Conservation (phyloP, 2,888 invertebrate genomes). For the Nemurella pictetii region DNA sequence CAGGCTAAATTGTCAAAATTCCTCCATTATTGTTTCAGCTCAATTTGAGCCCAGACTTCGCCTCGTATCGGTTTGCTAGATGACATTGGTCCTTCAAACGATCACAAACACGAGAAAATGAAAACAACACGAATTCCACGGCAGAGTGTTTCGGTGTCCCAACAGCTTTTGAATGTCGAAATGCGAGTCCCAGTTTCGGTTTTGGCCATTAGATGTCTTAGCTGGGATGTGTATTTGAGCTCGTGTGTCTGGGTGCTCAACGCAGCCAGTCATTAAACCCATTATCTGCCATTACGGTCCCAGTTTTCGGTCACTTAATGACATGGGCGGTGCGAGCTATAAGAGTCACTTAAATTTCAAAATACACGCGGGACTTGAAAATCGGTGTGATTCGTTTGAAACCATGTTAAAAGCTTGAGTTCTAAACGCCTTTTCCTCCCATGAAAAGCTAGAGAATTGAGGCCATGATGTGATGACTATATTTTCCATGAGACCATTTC, state of each 20-base stretch:
- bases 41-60: too few species aligned
- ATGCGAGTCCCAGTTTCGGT: too few species aligned
- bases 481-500: neutral
- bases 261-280: neutral
- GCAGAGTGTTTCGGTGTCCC: neutral
- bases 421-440: too few species aligned
- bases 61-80: too few species aligned
- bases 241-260: neutral
- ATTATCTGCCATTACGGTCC: neutral
- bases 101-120: neutral
- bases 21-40: too few species aligned
- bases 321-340: neutral
- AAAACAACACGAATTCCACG: neutral
- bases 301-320: neutral
- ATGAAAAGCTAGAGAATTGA: neutral
- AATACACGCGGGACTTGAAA: neutral
- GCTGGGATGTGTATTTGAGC: too few species aligned
- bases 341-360: neutral
- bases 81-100: too few species aligned
- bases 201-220: too few species aligned
- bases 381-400: neutral
- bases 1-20: too few species aligned
- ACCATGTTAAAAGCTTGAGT: too few species aligned
- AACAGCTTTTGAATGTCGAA: neutral
- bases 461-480: neutral